These are phyloP conservation scores for Sebastes trivittatus DNA, from an alignment of 2,797 vertebrate species.

Conservation along the genomic window DNA sequence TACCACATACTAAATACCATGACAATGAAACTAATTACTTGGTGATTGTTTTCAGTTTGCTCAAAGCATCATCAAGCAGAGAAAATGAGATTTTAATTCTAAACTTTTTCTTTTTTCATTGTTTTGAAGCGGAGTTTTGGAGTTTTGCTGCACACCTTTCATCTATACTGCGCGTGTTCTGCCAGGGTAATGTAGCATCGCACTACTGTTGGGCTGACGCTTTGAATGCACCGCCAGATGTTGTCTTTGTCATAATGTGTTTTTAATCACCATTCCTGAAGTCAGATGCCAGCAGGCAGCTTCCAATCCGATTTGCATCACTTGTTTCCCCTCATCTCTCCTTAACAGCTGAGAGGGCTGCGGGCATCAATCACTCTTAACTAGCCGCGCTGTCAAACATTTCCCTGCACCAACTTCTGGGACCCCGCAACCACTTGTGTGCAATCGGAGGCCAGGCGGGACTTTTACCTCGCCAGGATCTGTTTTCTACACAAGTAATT, in stretches of 20 bases:
- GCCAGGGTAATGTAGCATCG: slow-evolving; percentile 42
- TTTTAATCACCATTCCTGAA: slow-evolving; percentile 83
- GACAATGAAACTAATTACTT: slow-evolving; percentile 36
- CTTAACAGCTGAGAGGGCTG: slow-evolving; percentile 71
- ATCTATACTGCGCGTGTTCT: slow-evolving; percentile 48
- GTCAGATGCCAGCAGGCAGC: slow-evolving; percentile 78
- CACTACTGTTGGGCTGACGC: slow-evolving; percentile 58
- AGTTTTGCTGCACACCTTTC: slow-evolving; percentile 42
- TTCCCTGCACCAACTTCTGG: slow-evolving; percentile 28
- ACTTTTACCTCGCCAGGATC: not conserved
- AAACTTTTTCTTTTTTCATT: slow-evolving; percentile 5
- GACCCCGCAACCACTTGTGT: slow-evolving; percentile 7
- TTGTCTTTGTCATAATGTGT: slow-evolving; percentile 83
- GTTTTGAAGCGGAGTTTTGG: slow-evolving; percentile 28
- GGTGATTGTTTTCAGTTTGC: slow-evolving; percentile 26
- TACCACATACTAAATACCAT: not conserved
- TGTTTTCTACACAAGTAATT: not conserved
- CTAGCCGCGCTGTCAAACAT: slow-evolving; percentile 65
- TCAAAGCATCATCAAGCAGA: slow-evolving; percentile 11
- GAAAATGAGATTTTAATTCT: slow-evolving; percentile 38
- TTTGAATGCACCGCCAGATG: slow-evolving; percentile 75
- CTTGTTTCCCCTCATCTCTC: slow-evolving; percentile 62
- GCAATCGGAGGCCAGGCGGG: not conserved
- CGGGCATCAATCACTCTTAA: slow-evolving; percentile 81
- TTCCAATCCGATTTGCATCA: slow-evolving; percentile 71